Base-by-base conservation (phyloP, 2,113 vertebrate species). In the Dicrurus megarhynchus region DNA sequence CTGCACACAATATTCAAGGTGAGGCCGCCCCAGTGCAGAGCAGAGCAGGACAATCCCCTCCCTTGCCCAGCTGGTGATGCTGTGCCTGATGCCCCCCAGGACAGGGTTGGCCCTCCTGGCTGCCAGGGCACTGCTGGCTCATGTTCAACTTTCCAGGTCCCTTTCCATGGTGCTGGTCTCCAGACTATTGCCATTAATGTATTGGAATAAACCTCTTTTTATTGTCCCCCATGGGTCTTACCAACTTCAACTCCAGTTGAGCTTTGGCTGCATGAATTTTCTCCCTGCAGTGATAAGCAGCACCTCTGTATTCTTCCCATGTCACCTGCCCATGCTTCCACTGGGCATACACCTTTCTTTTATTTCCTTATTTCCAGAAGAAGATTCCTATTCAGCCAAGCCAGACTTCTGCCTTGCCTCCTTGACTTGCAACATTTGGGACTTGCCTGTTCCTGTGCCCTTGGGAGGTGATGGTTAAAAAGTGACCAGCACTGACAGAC, bases 51-150 rank as follows among this genome's bases (percentile, higher is more conserved):
- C 0, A 41, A n/a, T 47, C 19, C n/a, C 23, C 15, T 47, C 14
- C 57, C 39, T 33, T 21, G n/a, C n/a, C 28, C 0, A 0, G 9
- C 57, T 55, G 41, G 28, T 2, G 7, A 47, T 41, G 7, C 42
- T 41, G 42, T 56, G 28, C 23, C 44, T 74, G 50, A 56, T n/a
- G n/a, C 8, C 2, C 19, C 12, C 42, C 35, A n/a, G 50, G 30
- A 24, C 24, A 11, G 0, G 16, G 24, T 13, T 46, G 24, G 16
- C 47, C 12, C 35, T 41, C n/a, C 42, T 24, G 41, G 32, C 19
- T 74, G 19, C 15, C 59, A 56, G 23, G 50, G n/a, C 16, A 5
- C 6, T 64, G 28, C n/a, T 74, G n/a, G 1, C 15, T 65, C 19
- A 16, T 8, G 4, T 23, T 47, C 69, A 56, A 1, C 28, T 47